Evolutionary conservation across 2,888 invertebrate genomes (phyloP).

Genomic region (Cinara cedri): DNA sequence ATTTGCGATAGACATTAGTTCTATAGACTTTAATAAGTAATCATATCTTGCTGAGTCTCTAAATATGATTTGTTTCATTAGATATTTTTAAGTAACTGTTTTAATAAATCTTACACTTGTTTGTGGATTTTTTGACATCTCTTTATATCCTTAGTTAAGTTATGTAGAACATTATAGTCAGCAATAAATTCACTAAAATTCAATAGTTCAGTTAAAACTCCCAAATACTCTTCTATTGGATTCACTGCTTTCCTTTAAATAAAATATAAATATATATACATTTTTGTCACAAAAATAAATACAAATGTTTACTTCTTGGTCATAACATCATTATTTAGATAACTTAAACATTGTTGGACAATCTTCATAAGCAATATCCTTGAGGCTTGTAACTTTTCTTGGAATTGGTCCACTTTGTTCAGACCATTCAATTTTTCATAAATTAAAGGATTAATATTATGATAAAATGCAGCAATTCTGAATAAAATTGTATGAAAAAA

Average conservation of each 20-base stretch:
- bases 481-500: background rate
- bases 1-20: constrained; percentile 30
- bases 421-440: constrained; percentile 21
- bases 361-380: constrained; percentile 32
- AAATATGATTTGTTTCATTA: background rate
- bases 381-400: constrained; percentile 39
- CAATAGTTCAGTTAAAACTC: constrained; percentile 41
- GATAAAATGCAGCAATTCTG: constrained; percentile 50
- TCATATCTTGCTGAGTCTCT: constrained; percentile 41
- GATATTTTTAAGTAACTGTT: background rate
- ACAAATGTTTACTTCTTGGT: constrained; percentile 34
- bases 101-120: constrained; percentile 31
- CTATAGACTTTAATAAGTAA: constrained; percentile 51
- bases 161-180: constrained; percentile 32
- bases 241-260: background rate
- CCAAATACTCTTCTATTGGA: constrained; percentile 41
- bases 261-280: constrained; percentile 4
- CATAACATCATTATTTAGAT: constrained; percentile 1
- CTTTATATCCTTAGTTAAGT: constrained; percentile 37
- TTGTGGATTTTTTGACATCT: constrained; percentile 17
- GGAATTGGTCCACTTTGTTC: constrained; percentile 40
- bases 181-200: constrained; percentile 33
- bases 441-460: constrained; percentile 30
- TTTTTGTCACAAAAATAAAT: background rate
- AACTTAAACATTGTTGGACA: constrained; percentile 34